Conservation (phyloP, 2,888 invertebrate genomes). For the Ceraclea dissimilis region DNA sequence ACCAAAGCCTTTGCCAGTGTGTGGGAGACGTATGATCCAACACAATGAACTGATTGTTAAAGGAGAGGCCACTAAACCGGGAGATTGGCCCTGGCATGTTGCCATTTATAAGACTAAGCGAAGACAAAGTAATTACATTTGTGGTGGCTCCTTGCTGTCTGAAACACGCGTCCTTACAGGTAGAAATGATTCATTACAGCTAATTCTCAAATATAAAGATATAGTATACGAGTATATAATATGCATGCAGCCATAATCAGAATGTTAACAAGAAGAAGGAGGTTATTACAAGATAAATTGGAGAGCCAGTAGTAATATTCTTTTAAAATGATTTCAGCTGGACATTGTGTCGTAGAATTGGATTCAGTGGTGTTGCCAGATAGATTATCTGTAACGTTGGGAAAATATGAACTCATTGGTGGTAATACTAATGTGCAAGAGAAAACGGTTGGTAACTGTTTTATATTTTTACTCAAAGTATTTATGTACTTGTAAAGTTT, state of each 20-base stretch:
- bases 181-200: constrained; percentile 25
- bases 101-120: constrained; percentile 31
- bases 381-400: constrained; percentile 32
- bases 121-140: constrained; percentile 31
- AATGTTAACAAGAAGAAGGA: too few species aligned
- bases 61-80: constrained; percentile 33
- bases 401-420: constrained; percentile 34
- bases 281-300: too few species aligned
- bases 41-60: constrained; percentile 34
- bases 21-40: constrained; percentile 32
- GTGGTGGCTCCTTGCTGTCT: constrained; percentile 36
- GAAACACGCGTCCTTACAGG: constrained; percentile 34
- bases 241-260: too few species aligned
- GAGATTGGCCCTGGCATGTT: constrained; percentile 42
- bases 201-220: neutral
- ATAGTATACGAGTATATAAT: neutral
- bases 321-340: constrained; percentile 28
- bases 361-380: constrained; percentile 30
- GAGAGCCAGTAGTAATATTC: too few species aligned
- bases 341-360: constrained; percentile 33
- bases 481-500: too few species aligned
- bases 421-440: constrained; percentile 32
- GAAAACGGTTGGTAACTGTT: constrained; percentile 25
- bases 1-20: constrained; percentile 18
- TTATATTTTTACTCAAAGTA: too few species aligned